A percentile compares a stretch with the other conserved stretches of the same genome.
Conservation (phyloP, 2,113 vertebrate genomes). For the Phylloscopus trochiloides region DNA sequence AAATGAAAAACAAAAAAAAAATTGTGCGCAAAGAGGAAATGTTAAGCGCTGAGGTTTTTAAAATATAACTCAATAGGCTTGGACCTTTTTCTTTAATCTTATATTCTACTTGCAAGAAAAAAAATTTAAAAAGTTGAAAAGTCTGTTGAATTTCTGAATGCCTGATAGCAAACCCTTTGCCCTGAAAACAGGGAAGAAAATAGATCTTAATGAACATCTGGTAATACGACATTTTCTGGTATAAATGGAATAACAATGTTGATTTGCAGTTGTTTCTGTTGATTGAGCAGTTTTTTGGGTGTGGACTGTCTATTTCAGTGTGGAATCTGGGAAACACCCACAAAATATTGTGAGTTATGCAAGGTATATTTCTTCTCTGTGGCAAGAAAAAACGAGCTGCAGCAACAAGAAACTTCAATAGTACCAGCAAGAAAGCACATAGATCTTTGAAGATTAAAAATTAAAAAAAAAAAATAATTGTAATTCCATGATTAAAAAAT, state of each 20-base stretch:
- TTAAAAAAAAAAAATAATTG: background rate
- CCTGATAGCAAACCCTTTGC: background rate
- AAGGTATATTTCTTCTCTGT: background rate
- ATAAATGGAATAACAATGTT: background rate
- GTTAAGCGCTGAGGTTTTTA: background rate
- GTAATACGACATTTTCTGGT: background rate
- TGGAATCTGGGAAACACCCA: background rate
- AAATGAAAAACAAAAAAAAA: background rate
- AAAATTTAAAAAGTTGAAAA: background rate
- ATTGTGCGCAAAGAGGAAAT: background rate
- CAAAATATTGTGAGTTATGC: background rate
- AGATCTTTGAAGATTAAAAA: background rate
- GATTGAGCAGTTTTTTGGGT: background rate
- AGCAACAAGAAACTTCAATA: background rate
- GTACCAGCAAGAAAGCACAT: background rate
- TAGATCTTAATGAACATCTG: background rate
- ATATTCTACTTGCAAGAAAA: background rate
- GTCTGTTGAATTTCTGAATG: background rate
- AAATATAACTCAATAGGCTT: background rate
- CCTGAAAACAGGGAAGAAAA: background rate
- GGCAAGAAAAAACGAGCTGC: background rate
- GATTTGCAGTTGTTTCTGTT: background rate
- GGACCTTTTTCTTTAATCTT: background rate
- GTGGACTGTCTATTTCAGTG: background rate
- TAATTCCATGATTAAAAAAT: background rate